Evolutionary conservation across 2,113 vertebrate species (phyloP), one percentile per base, ranked within the genome.

Genomic region (Corynorhinus townsendii): DNA sequence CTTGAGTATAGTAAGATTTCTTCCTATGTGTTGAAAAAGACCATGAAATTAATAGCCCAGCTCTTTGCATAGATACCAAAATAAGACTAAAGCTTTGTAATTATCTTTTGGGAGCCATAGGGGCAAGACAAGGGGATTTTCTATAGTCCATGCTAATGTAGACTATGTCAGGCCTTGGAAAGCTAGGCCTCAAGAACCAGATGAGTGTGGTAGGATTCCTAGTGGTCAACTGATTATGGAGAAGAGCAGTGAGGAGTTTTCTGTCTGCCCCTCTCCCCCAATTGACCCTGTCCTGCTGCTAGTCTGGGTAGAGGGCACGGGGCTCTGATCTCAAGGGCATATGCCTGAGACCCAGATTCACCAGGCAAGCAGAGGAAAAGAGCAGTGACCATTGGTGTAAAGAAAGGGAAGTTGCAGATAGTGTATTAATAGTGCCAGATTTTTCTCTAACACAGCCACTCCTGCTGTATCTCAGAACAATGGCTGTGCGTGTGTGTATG

Each of bases 251-350:
- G 22, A 71, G 19, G 22, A 30, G 17, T 52, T 80, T 72, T 16
- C 11, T 71, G 2, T 72, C 33, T 66, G 0, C 10, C n/a, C 12
- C 9, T 62, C 24, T 28, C 14, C 3, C 16, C 7, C 19, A 19
- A 8, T 19, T 1, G 38, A 26, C 20, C 43, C 35, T 76, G 24
- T 47, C 35, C 22, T 62, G 4, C 49, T n/a, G 16, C 17, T 47
- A 35, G 35, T 11, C n/a, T 26, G 38, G 28, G 26, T n/a, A 14
- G 19, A 3, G 1, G 1, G 0, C 43, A 11, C 2, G 1, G 20
- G 15, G 4, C 22, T 93, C 20, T 49, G 52, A 38, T 11, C 33
- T 56, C 64, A 59, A 49, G 24, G 9, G 0, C 56, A 26, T 45
- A 38, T 24, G 5, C 26, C 38, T 75, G 64, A 90, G 33, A 72